Evolutionary conservation across 2,888 invertebrate genomes (phyloP).

Genomic region (Melipona beecheii): DNA sequence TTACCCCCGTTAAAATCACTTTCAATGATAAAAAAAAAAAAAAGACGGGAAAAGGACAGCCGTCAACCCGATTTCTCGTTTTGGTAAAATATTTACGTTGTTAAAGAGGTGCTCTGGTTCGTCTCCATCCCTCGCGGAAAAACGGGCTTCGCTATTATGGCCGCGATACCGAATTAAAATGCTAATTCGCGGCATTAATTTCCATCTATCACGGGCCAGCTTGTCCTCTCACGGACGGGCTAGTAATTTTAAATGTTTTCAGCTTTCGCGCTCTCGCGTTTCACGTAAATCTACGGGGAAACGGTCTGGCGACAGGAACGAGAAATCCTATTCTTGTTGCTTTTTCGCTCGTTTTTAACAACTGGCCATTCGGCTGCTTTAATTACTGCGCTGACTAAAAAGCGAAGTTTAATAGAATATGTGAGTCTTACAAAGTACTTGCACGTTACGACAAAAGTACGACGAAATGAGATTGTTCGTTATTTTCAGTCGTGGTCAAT

Average conservation of each 20-base stretch:
- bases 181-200: constrained; percentile 76
- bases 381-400: no score
- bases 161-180: constrained; percentile 75
- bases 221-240: constrained; percentile 33
- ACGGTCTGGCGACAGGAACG: background rate
- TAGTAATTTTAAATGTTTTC: constrained; percentile 56
- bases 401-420: no score
- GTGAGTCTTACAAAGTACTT: no score
- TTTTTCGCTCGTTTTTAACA: no score
- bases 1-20: no score
- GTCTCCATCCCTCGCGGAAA: constrained; percentile 39
- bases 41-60: constrained; percentile 40
- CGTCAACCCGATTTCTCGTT: constrained; percentile 47
- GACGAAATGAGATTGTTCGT: no score
- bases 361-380: background rate
- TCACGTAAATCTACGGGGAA: constrained; percentile 17
- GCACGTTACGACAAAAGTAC: no score
- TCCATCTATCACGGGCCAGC: constrained; percentile 68
- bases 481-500: no score
- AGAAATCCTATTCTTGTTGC: background rate
- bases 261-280: constrained; percentile 16
- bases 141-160: constrained; percentile 53
- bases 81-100: constrained; percentile 63
- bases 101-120: constrained; percentile 42
- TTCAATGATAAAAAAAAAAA: background rate